phyloP scores from a whole-genome alignment of 2,113 vertebrate genomes.

The Psephotus haematonotus region DNA sequence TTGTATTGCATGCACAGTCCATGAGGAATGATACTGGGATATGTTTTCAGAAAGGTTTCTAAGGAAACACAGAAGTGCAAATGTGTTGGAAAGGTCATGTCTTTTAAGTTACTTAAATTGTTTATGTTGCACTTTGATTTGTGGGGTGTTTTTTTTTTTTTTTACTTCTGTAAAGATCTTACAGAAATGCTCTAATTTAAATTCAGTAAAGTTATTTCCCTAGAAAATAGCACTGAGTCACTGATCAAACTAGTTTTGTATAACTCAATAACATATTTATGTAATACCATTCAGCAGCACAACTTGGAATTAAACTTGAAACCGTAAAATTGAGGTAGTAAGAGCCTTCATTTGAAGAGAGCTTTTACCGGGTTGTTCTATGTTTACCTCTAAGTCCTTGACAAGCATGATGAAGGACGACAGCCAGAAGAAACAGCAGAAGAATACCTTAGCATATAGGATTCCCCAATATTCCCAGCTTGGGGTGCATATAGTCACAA shows the following conservation, averaged over 20 bases:
- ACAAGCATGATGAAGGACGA: accelerated
- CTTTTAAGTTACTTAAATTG: not conserved
- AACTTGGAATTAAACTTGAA: not conserved
- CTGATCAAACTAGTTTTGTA: not conserved
- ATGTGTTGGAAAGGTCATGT: not conserved
- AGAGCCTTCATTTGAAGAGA: not conserved
- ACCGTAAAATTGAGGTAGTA: not conserved
- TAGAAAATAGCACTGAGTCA: not conserved
- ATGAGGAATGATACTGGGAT: not conserved
- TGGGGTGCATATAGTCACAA: not conserved
- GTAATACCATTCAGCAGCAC: not conserved
- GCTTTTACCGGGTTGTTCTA: not conserved
- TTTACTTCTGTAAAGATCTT: not conserved
- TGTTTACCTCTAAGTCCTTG: not conserved
- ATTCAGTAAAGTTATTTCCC: not conserved
- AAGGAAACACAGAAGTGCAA: not conserved
- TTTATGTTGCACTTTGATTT: not conserved
- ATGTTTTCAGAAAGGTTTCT: not conserved
- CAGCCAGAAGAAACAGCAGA: not conserved
- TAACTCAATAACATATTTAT: not conserved
- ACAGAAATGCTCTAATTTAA: not conserved
- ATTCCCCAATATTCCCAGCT: not conserved
- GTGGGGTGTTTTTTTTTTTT: not conserved
- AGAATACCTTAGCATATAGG: not conserved
- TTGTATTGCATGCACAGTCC: not conserved